These are phyloP conservation scores for Mylabris phalerata DNA, from an alignment of 1,140 invertebrate genomes.

Conservation along the genomic window DNA sequence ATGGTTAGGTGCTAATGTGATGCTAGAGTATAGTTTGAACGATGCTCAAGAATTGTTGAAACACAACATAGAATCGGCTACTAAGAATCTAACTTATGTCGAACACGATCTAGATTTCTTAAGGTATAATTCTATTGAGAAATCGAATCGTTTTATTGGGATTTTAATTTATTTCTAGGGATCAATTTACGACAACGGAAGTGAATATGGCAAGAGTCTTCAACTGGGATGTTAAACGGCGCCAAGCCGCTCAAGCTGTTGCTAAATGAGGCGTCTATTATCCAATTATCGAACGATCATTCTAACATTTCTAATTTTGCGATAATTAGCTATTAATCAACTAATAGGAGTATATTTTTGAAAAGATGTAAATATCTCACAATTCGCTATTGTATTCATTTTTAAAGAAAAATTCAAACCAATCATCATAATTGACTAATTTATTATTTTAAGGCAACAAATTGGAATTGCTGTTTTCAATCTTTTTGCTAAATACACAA, in stretches of 20 bases:
- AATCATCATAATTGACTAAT: too few species aligned
- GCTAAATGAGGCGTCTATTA: conserved; percentile 2
- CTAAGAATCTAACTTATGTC: conserved; percentile 74
- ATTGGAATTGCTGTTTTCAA: too few species aligned
- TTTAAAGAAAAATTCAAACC: not conserved
- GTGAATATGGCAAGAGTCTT: conserved; percentile 96
- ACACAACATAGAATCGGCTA: conserved; percentile 84
- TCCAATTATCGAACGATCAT: not conserved
- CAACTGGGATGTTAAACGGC: conserved; percentile 91
- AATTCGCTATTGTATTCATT: not conserved
- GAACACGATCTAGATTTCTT: conserved; percentile 90
- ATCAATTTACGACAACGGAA: conserved; percentile 97
- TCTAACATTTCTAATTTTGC: not conserved
- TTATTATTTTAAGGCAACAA: too few species aligned
- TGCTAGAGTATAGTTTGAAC: conserved; percentile 93
- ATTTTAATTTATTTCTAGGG: conserved; percentile 51
- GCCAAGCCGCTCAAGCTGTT: conserved; percentile 53
- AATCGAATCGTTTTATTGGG: too few species aligned
- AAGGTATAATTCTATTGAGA: conserved; percentile 41
- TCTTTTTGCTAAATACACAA: too few species aligned
- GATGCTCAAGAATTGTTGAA: conserved; percentile 83
- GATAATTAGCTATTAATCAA: not conserved
- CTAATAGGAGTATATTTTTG: not conserved
- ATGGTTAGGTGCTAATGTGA: conserved; percentile 98
- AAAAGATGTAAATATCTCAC: not conserved